Base-by-base conservation (phyloP, 2,888 invertebrate species). In the Drosophila parthenogenetica region DNA sequence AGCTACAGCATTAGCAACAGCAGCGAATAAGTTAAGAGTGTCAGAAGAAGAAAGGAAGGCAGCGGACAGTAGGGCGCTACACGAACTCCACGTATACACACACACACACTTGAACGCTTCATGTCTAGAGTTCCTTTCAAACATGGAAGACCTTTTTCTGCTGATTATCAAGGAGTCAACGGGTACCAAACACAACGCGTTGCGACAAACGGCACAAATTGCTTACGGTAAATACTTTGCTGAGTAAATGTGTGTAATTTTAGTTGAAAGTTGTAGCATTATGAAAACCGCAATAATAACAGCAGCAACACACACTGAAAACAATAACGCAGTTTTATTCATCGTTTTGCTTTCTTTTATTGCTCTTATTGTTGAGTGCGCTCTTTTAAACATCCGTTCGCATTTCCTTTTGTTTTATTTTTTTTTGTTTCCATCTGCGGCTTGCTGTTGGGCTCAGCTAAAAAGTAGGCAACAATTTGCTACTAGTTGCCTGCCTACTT, bases 71-170 rank as follows among this genome's bases (percentile, higher is more conserved):
- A 14, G 39, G n/a, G 13, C 17, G 45, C 13, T 32, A 17, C 37
- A 62, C 57, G 53, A 8, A 29, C 29, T 5, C 8, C n/a, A n/a
- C n/a, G n/a, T n/a, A n/a, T 8, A 29, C 29, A 29, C 5, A 8
- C 43, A 66, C 57, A 42, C 37, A n/a, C 46, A 63, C 29, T 29
- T 19, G 8, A 46, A 50, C 17, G 51, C 39, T 67, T 60, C 57
- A 48, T 55, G 62, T 65, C 55, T 53, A 55, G 40, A 50, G 8
- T 14, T 51, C 48, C 45, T 45, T 32, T 32, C 61, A 76, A 87
- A 80, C 74, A 97, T 98, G 97, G 98, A 98, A 93, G 97, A 97
- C 92, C 93, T 98, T 86, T 93, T 98, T 77, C 94, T 95, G 91
- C 96, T 96, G 92, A 95, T 98, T 89, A 95, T 96, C 82, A 97